Evolutionary conservation across 1,140 invertebrate species (phyloP), one percentile per base, ranked within the genome.

Genomic region (Diabrotica virgifera): DNA sequence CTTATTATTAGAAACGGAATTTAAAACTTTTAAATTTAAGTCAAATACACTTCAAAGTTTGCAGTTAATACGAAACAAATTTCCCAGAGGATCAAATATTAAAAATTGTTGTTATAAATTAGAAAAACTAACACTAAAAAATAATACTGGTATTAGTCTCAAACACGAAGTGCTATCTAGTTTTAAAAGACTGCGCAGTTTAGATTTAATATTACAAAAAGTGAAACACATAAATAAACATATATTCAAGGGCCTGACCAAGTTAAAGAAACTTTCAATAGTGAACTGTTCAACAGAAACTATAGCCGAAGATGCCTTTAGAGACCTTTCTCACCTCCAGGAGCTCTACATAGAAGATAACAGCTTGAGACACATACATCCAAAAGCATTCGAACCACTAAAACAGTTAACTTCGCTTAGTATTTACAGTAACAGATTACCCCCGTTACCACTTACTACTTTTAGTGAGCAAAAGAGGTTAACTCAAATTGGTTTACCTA

Each of bases 401-500:
- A 40, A 1, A 14, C 6, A 36, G 13, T 58, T 58, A 12, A 58
- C 9, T 5, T 3, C 56, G 13, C 13, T 58, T 35, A 40, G n/a
- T 8, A 58, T 58, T 12, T 58, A 58, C 13, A 36, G 56, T 7
- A 36, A 58, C n/a, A 58, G 38, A 6, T 14, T 58, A 7, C 12
- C n/a, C 9, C 4, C 0, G 5, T 0, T 58, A 37, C 38, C 56
- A 6, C 13, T 58, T 35, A 36, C 37, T 36, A 36, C n/a, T 5
- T 40, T 58, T 13, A 58, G 37, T 6, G 13, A 58, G 37, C 56
- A 58, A 36, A 58, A n/a, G 36, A n/a, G 37, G 6, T n/a, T 58
- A 36, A 40, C 9, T 5, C 24, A 58, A 58, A 36, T 58, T 12
- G 56, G 56, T 6, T 37, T 58, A 36, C 56, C 56, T 12, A n/a